These are phyloP conservation scores for Caenorhabditis inopinata DNA, from an alignment of 1,140 invertebrate species.

Conservation along the genomic window DNA sequence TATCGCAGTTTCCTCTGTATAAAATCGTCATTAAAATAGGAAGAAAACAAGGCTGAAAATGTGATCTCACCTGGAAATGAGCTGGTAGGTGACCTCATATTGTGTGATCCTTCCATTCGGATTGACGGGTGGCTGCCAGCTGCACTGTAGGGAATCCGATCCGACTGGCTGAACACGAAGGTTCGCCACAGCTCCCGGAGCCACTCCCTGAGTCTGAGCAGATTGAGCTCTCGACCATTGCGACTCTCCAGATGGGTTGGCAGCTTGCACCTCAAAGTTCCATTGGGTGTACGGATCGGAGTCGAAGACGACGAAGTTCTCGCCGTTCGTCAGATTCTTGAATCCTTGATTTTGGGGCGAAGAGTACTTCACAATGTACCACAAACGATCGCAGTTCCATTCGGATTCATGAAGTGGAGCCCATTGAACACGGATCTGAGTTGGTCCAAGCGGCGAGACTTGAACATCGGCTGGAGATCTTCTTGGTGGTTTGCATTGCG, in stretches of 20 bases:
- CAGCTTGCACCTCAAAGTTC: slow-evolving; percentile 65
- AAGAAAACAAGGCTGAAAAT: not conserved
- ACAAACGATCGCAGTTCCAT: slow-evolving; percentile 65
- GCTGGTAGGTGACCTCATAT: slow-evolving; percentile 65
- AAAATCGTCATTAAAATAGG: no score
- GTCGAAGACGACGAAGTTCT: slow-evolving; percentile 59
- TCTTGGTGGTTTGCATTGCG: slow-evolving; percentile 51
- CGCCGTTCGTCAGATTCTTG: slow-evolving; percentile 59
- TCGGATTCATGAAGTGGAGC: slow-evolving; percentile 58
- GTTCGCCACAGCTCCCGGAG: slow-evolving; percentile 61
- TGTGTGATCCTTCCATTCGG: slow-evolving; percentile 64
- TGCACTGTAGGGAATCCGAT: slow-evolving; percentile 62
- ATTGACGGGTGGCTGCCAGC: slow-evolving; percentile 60
- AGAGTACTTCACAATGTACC: slow-evolving; percentile 66
- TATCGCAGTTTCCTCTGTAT: slow-evolving; percentile 64
- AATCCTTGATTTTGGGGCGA: slow-evolving; percentile 63
- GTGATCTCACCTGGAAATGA: slow-evolving; percentile 54
- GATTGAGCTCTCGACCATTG: slow-evolving; percentile 55
- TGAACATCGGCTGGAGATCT: slow-evolving; percentile 58
- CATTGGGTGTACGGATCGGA: slow-evolving; percentile 65
- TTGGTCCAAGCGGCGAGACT: slow-evolving; percentile 61
- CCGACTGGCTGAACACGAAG: slow-evolving; percentile 55
- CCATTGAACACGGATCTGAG: slow-evolving; percentile 63
- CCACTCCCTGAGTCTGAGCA: slow-evolving; percentile 57
- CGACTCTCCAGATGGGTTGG: slow-evolving; percentile 63